These are phyloP conservation scores for Dexiosoma caninum DNA, from an alignment of 2,888 invertebrate species.

Conservation along the genomic window DNA sequence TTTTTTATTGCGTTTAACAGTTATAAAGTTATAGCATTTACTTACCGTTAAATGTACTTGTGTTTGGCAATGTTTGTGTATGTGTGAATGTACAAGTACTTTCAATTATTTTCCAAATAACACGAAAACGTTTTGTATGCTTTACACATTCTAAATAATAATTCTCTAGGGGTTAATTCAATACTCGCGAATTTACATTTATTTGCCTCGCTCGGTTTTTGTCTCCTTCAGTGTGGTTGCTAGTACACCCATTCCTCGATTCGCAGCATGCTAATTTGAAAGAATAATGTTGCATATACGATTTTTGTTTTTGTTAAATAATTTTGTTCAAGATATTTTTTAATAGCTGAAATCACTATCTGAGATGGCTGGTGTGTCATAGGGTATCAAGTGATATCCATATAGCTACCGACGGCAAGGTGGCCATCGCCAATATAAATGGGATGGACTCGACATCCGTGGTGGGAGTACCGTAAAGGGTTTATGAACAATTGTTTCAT, in stretches of 20 bases:
- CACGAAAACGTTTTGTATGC: conserved; percentile 19
- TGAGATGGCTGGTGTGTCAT: too few species aligned
- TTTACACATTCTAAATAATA: conserved; percentile 23
- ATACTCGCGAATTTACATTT: conserved; percentile 65
- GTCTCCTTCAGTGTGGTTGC: background rate
- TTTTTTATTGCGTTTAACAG: conserved; percentile 45
- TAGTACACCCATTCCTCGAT: background rate
- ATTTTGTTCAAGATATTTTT: too few species aligned
- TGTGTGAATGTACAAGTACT: background rate
- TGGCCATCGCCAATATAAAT: too few species aligned
- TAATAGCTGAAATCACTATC: too few species aligned
- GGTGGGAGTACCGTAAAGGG: too few species aligned
- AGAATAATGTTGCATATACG: too few species aligned
- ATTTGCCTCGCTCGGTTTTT: conserved; percentile 33
- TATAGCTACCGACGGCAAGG: too few species aligned
- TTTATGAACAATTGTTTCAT: too few species aligned
- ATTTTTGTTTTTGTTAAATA: too few species aligned
- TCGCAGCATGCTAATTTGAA: background rate
- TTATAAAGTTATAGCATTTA: conserved; percentile 38
- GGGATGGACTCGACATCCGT: too few species aligned
- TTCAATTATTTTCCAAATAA: conserved; percentile 16
- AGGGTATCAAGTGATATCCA: too few species aligned
- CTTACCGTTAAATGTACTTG: conserved; percentile 10
- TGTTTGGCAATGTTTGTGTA: background rate
- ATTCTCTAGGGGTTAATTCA: conserved; percentile 65